Conservation (phyloP, 2,888 invertebrate genomes). For the Schizotus pectinicornis region DNA sequence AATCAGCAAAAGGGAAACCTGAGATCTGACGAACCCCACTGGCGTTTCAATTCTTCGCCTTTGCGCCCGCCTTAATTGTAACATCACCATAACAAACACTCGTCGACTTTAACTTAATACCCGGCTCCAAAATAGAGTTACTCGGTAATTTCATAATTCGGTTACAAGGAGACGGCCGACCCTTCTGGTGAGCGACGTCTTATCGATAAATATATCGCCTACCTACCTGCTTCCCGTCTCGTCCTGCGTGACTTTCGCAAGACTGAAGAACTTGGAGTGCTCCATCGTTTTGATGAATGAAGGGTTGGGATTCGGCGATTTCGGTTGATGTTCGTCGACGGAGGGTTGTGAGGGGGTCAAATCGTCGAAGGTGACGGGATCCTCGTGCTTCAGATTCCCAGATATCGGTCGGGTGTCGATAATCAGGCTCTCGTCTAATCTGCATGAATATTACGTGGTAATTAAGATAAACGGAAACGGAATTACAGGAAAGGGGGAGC, state of each 20-base stretch:
- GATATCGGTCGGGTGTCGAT: constrained; percentile 38
- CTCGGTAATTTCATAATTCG: too few species aligned
- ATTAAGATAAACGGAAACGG: not conserved
- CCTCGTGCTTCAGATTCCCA: constrained; percentile 33
- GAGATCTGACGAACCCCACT: too few species aligned
- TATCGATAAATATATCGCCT: not conserved
- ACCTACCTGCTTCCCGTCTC: constrained; percentile 34
- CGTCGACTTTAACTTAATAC: too few species aligned
- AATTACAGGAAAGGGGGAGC: too few species aligned
- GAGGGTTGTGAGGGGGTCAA: constrained; percentile 43
- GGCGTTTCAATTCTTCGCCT: too few species aligned
- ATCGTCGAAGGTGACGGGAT: constrained; percentile 36
- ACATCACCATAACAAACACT: too few species aligned
- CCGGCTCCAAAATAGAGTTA: too few species aligned
- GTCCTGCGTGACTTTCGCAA: constrained; percentile 49
- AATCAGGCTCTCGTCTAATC: constrained; percentile 69
- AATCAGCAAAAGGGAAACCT: too few species aligned
- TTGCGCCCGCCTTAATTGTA: too few species aligned
- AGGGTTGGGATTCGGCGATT: constrained; percentile 49
- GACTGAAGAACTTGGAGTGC: constrained; percentile 55
- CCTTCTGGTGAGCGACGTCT: too few species aligned
- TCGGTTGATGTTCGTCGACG: constrained; percentile 42
- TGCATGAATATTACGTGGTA: constrained; percentile 30
- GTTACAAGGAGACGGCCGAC: not conserved
- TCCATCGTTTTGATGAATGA: constrained; percentile 58